A percentile compares a stretch with the other conserved stretches of the same genome.
phyloP scores from a whole-genome alignment of 2,888 invertebrate genomes.

The Drosophila pseudotakahashii region DNA sequence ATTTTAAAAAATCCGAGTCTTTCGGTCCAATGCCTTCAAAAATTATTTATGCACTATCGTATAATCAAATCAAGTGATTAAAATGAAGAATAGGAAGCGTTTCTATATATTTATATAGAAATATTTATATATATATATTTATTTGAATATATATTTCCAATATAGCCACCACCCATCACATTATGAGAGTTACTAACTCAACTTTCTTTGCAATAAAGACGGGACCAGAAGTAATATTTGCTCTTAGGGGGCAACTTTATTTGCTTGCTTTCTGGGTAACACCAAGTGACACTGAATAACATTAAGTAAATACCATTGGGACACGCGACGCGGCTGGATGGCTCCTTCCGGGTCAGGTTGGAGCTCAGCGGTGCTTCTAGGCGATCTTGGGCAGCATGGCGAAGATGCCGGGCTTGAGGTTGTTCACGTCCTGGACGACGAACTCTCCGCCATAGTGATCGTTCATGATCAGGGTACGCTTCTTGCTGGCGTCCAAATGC shows the following conservation, averaged over 20 bases:
- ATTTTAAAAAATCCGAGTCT: too few relatives aligned
- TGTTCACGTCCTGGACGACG: constrained; percentile 71
- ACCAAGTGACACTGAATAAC: constrained; percentile 17
- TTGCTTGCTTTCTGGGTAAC: constrained; percentile 40
- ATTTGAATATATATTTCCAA: too few relatives aligned
- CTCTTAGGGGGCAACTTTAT: constrained; percentile 54
- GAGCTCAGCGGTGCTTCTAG: constrained; percentile 21
- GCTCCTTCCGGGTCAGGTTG: constrained; percentile 1
- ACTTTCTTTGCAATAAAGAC: too few relatives aligned
- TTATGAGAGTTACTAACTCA: too few relatives aligned
- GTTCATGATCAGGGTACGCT: constrained; percentile 72
- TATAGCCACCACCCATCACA: too few relatives aligned
- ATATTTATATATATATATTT: too few relatives aligned
- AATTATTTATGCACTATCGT: too few relatives aligned
- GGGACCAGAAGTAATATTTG: neutral
- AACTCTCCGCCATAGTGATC: constrained; percentile 77
- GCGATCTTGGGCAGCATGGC: constrained; percentile 69
- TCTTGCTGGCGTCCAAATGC: constrained; percentile 71
- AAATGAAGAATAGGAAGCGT: too few relatives aligned
- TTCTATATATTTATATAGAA: too few relatives aligned
- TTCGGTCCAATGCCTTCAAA: too few relatives aligned
- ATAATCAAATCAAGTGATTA: too few relatives aligned
- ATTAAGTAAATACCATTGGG: constrained; percentile 61
- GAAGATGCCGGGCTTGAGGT: constrained; percentile 73
- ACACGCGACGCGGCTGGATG: constrained; percentile 35